phyloP scores from a whole-genome alignment of 2,888 invertebrate species.

The Aromia moschata region DNA sequence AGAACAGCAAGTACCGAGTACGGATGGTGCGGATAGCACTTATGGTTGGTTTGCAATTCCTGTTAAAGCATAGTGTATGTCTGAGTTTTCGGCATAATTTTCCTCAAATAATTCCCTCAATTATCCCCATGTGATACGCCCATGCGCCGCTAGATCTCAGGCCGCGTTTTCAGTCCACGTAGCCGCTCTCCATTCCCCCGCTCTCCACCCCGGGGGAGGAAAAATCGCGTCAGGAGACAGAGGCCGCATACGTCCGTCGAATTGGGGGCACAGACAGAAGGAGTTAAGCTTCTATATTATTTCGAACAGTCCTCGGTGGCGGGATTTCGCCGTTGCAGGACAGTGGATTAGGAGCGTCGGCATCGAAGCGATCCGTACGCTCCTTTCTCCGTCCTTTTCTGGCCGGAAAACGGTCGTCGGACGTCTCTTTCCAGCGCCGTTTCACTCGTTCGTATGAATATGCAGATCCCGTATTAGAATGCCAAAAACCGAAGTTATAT shows the following conservation, averaged over 20 bases:
- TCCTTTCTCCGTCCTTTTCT: slow-evolving; percentile 50
- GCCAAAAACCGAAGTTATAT: slow-evolving; percentile 62
- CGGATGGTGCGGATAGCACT: too few species aligned
- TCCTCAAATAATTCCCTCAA: too few species aligned
- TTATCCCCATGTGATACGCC: too few species aligned
- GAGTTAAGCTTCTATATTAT: slow-evolving; percentile 58
- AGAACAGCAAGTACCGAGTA: too few species aligned
- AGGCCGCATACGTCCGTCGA: background rate
- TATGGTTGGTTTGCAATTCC: too few species aligned
- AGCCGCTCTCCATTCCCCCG: slow-evolving; percentile 24
- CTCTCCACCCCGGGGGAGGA: background rate
- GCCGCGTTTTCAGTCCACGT: too few species aligned
- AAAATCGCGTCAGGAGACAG: background rate
- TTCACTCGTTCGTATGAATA: slow-evolving; percentile 59
- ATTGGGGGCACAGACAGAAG: slow-evolving; percentile 24
- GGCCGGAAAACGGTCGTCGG: slow-evolving; percentile 31
- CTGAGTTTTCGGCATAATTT: too few species aligned
- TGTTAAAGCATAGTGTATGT: too few species aligned
- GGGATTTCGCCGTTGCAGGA: slow-evolving; percentile 55
- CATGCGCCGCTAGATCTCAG: too few species aligned
- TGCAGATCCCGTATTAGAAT: slow-evolving; percentile 62
- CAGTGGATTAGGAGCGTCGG: slow-evolving; percentile 60
- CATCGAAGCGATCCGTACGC: slow-evolving; percentile 60
- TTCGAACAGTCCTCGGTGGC: slow-evolving; percentile 56
- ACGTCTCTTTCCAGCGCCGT: slow-evolving; percentile 36